These are phyloP conservation scores for Tillus elongatus DNA, from an alignment of 2,888 invertebrate species.

Conservation along the genomic window DNA sequence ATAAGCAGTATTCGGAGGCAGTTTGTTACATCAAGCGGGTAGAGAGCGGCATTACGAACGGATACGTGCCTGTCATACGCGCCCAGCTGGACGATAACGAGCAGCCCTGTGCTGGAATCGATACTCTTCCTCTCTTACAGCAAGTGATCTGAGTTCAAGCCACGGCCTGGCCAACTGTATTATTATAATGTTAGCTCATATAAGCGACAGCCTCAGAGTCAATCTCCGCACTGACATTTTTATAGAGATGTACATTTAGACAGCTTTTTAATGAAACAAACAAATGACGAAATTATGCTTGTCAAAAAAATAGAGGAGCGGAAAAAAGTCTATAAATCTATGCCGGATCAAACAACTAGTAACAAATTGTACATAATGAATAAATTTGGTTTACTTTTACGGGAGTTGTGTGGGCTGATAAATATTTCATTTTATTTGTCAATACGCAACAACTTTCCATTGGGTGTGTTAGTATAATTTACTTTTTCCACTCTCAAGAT, in stretches of 20 bases:
- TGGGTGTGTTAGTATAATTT: too few relatives aligned
- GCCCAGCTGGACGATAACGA: slow-evolving; percentile 17
- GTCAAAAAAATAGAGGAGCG: too few relatives aligned
- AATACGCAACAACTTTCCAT: too few relatives aligned
- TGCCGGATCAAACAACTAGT: too few relatives aligned
- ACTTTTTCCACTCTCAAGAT: too few relatives aligned
- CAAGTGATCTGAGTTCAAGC: slow-evolving; percentile 14
- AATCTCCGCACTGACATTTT: slow-evolving; percentile 15
- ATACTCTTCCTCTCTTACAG: slow-evolving; percentile 14
- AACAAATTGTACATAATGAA: too few relatives aligned
- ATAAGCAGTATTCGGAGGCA: slow-evolving; percentile 18
- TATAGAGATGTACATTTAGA: slow-evolving; percentile 9
- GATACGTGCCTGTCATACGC: slow-evolving; percentile 21
- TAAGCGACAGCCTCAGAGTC: slow-evolving; percentile 17
- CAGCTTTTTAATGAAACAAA: neutral
- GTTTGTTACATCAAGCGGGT: slow-evolving; percentile 19
- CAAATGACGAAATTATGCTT: too few relatives aligned
- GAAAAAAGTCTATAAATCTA: too few relatives aligned
- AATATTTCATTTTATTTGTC: too few relatives aligned
- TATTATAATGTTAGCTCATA: slow-evolving; percentile 18
- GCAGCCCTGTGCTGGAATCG: slow-evolving; percentile 19
- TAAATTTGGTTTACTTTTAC: too few relatives aligned
- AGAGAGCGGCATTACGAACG: slow-evolving; percentile 15
- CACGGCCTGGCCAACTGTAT: slow-evolving; percentile 14
- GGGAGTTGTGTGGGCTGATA: too few relatives aligned